Conservation (phyloP, 2,113 vertebrate genomes). For the Neotragus pygmaeus region DNA sequence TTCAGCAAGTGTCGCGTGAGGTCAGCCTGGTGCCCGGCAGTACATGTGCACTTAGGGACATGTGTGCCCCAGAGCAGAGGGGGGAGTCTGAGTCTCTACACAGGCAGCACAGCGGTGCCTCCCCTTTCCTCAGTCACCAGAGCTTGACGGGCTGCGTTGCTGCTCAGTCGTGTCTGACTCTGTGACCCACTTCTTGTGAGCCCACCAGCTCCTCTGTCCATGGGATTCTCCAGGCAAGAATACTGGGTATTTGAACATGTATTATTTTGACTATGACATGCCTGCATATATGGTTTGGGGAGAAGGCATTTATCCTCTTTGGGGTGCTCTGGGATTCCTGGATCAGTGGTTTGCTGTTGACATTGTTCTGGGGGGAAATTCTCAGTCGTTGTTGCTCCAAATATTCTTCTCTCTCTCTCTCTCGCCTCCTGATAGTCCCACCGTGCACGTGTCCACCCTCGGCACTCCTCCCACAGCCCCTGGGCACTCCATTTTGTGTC, state of each 20-base stretch:
- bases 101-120: background rate
- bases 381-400: background rate
- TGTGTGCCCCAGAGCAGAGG: background rate
- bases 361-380: too few species aligned
- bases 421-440: too few species aligned
- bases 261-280: background rate
- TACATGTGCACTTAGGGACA: too few species aligned
- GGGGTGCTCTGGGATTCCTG: background rate
- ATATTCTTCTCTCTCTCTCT: background rate
- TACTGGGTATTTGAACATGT: background rate
- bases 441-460: too few species aligned
- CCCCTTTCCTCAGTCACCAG: background rate
- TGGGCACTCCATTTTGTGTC: background rate
- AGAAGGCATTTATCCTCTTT: background rate
- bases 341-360: background rate
- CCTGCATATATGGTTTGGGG: background rate
- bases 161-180: background rate
- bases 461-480: background rate
- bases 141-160: fast-evolving
- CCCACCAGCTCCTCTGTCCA: background rate
- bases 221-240: background rate
- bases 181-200: background rate
- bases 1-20: background rate
- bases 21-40: background rate
- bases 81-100: background rate